phyloP scores from a whole-genome alignment of 2,888 invertebrate genomes.

The Andrena dorsata region DNA sequence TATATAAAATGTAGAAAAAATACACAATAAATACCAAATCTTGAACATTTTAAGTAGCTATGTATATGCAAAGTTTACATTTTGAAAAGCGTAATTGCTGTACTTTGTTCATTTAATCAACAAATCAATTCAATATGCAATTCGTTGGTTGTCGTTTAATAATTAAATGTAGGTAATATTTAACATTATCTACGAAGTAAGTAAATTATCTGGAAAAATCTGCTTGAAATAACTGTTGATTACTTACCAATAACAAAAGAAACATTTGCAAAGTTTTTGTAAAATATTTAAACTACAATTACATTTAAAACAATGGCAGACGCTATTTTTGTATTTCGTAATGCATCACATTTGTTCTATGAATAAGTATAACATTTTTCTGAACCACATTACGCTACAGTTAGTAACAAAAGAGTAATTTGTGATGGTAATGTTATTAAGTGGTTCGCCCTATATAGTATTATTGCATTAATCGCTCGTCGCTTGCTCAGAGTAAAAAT shows the following conservation, averaged over 20 bases:
- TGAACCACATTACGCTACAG: background rate
- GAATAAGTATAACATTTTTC: background rate
- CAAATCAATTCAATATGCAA: background rate
- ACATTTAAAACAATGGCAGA: no score
- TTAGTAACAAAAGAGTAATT: background rate
- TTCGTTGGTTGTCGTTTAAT: no score
- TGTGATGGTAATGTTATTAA: slow-evolving; percentile 9
- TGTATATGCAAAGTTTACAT: no score
- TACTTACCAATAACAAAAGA: no score
- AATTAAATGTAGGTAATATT: no score
- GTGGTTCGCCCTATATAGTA: slow-evolving; percentile 4
- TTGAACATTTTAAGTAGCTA: background rate
- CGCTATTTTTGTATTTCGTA: no score
- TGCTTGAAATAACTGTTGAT: no score
- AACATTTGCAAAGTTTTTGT: no score
- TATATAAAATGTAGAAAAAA: background rate
- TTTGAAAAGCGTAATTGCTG: no score
- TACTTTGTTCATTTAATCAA: no score
- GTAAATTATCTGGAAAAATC: background rate
- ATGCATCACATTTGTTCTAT: no score
- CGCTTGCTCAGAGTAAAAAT: slow-evolving; percentile 37
- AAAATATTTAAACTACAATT: background rate
- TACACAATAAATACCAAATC: background rate
- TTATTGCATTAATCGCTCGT: slow-evolving; percentile 15
- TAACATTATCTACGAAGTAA: background rate